These are phyloP conservation scores for Unio delphinus DNA, from an alignment of 2,888 invertebrate genomes.

Conservation along the genomic window DNA sequence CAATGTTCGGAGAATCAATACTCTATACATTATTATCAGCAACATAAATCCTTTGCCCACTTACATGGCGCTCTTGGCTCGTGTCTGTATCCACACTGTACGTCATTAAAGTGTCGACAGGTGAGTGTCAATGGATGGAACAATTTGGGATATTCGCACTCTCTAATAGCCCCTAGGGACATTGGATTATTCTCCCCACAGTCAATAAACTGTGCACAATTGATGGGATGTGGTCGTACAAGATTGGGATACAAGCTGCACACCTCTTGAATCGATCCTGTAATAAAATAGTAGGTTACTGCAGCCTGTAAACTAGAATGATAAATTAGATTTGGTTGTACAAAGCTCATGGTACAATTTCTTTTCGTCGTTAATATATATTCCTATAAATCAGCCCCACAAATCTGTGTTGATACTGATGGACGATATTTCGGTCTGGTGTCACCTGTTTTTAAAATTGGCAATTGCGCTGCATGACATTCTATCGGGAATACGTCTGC, in stretches of 20 bases:
- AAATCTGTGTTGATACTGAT: too few relatives aligned
- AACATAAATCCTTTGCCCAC: conserved; percentile 5
- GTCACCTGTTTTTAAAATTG: too few relatives aligned
- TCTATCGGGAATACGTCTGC: too few relatives aligned
- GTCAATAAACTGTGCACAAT: conserved; percentile 39
- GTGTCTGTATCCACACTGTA: conserved; percentile 39
- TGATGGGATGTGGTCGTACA: conserved; percentile 20
- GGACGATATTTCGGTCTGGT: too few relatives aligned
- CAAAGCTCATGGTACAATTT: too few relatives aligned
- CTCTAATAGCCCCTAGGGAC: conserved; percentile 39
- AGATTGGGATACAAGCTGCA: conserved; percentile 20
- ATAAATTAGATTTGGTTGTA: too few relatives aligned
- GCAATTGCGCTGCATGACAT: too few relatives aligned
- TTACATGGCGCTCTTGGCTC: conserved; percentile 50
- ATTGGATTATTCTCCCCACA: conserved; percentile 21
- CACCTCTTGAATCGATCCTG: conserved; percentile 23
- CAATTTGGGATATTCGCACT: conserved; percentile 51
- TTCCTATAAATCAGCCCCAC: too few relatives aligned
- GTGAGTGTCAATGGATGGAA: conserved; percentile 34
- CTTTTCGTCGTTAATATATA: too few relatives aligned
- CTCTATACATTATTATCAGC: too few relatives aligned
- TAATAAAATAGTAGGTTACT: neutral
- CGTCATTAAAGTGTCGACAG: conserved; percentile 37
- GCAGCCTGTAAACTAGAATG: too few relatives aligned
- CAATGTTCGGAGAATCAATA: too few relatives aligned